Evolutionary conservation across 2,888 invertebrate species (phyloP), one percentile per base, ranked within the genome.

Genomic region (Arrhopalites spinosus): DNA sequence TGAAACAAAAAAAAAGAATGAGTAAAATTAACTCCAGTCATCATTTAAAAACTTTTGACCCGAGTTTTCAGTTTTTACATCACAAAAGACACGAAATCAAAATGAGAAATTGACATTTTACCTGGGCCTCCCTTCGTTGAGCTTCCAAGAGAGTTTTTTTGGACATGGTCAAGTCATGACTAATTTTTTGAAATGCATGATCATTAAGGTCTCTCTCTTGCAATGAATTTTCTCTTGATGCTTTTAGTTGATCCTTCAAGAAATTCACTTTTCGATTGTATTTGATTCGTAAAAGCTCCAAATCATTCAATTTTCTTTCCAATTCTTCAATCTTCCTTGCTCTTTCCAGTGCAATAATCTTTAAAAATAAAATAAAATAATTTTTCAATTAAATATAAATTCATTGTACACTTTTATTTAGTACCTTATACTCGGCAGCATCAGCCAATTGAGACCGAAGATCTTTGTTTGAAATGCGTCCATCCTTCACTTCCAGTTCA

Each of bases 391-490:
- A 13, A 56, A 56, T 27, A 17, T 63, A 29, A 63, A 3, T 36
- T 36, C 11, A 36, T 3, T 11, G 36, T 47, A 68, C 2, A 53
- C 7, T 56, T 2, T 30, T 20, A 23, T 20, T 71, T 1, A 15
- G 64, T 85, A 91, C 93, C 89, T 94, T 95, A 84, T 92, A 93
- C 84, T 95, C 94, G 0, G 93, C 93, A 0, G 94, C 93, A 85
- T 94, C 94, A 0, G 92, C 90, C 11, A 95, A 86, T 84, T 95
- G 94, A 1, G 92, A 90, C 86, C 95, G 94, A 64, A 96, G 88
- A 84, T 95, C 95, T 20, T 93, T 89, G 47, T 93, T 88, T 82
- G 93, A 92, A 0, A 91, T 88, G 79, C 93, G 91, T n/a, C 93
- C 90, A 82, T 96, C 95, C 17, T 89, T 88, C 43, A 96, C 86